These are phyloP conservation scores for Lasius platythorax DNA, from an alignment of 2,888 invertebrate species.

Conservation along the genomic window DNA sequence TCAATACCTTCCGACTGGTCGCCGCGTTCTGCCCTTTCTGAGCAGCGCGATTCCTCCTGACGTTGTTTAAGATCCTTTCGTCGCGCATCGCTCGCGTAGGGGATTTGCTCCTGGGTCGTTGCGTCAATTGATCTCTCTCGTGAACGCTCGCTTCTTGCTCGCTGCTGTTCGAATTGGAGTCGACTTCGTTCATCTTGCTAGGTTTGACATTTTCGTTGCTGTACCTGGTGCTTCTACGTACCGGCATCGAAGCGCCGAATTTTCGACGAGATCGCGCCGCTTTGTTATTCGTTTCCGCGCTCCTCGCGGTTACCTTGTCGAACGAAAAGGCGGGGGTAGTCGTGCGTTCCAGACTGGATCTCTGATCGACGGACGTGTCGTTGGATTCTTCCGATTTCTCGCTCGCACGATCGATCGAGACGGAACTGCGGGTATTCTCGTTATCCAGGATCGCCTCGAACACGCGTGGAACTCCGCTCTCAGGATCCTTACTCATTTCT, in stretches of 20 bases:
- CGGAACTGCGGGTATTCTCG: not conserved
- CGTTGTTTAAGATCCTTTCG: slow-evolving; percentile 44
- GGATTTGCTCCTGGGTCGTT: not conserved
- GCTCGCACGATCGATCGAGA: not conserved
- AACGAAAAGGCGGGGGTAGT: slow-evolving; percentile 11
- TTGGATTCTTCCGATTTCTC: slow-evolving; percentile 43
- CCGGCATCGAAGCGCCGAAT: not conserved
- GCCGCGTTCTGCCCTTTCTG: slow-evolving; percentile 31
- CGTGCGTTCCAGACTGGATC: not conserved
- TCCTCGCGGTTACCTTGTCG: not conserved
- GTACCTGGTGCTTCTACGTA: slow-evolving; percentile 60
- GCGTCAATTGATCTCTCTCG: not conserved
- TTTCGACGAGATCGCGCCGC: slow-evolving; percentile 46
- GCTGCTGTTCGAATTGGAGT: not conserved
- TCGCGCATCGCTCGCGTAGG: slow-evolving; percentile 6
- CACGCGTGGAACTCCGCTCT: not conserved
- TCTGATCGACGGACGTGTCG: slow-evolving; percentile 44
- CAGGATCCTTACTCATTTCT: not conserved
- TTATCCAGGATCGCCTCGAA: not conserved
- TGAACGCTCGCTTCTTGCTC: slow-evolving; percentile 35
- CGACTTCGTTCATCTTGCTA: slow-evolving; percentile 22
- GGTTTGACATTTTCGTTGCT: slow-evolving; percentile 57
- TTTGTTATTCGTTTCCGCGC: not conserved
- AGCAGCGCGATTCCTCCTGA: slow-evolving; percentile 30
- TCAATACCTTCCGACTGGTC: not conserved